phyloP scores from a whole-genome alignment of 2,888 invertebrate species.

The Andrena praecox region DNA sequence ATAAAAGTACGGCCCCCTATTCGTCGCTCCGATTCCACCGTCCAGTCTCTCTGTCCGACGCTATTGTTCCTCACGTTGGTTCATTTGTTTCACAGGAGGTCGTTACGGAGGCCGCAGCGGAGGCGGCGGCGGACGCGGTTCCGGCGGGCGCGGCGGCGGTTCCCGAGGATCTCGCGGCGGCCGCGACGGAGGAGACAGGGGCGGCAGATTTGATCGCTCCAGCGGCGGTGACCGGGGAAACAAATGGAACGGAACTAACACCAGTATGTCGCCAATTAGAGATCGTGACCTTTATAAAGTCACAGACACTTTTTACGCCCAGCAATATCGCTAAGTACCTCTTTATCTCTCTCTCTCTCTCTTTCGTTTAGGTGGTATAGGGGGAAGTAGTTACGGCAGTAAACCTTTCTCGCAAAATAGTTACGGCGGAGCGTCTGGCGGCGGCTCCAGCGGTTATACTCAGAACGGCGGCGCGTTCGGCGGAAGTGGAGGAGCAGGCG shows the following conservation, averaged over 20 bases:
- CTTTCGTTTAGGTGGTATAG: slow-evolving; percentile 67
- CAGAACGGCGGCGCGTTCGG: slow-evolving; percentile 80
- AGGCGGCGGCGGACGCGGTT: slow-evolving; percentile 74
- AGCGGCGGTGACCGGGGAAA: slow-evolving; percentile 77
- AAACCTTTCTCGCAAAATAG: slow-evolving; percentile 79
- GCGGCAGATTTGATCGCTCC: slow-evolving; percentile 78
- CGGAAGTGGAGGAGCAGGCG: slow-evolving; percentile 59
- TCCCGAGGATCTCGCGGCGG: slow-evolving; percentile 76
- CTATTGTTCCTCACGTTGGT: neutral
- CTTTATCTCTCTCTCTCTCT: neutral
- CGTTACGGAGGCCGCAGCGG: slow-evolving; percentile 79
- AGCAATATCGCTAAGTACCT: neutral
- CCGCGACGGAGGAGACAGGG: slow-evolving; percentile 79
- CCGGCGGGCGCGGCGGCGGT: slow-evolving; percentile 75
- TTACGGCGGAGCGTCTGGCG: slow-evolving; percentile 70
- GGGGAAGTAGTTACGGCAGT: slow-evolving; percentile 73
- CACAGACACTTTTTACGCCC: too few species aligned
- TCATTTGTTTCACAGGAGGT: slow-evolving; percentile 73
- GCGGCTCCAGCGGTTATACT: slow-evolving; percentile 71
- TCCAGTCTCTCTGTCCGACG: neutral
- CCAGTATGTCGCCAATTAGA: slow-evolving; percentile 65
- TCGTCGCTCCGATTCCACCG: neutral
- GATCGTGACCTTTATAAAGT: slow-evolving; percentile 24
- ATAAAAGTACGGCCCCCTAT: slow-evolving; percentile 77
- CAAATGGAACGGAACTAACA: slow-evolving; percentile 77